Base-by-base conservation (phyloP, 2,797 vertebrate species). In the Aeoliscus strigatus region DNA sequence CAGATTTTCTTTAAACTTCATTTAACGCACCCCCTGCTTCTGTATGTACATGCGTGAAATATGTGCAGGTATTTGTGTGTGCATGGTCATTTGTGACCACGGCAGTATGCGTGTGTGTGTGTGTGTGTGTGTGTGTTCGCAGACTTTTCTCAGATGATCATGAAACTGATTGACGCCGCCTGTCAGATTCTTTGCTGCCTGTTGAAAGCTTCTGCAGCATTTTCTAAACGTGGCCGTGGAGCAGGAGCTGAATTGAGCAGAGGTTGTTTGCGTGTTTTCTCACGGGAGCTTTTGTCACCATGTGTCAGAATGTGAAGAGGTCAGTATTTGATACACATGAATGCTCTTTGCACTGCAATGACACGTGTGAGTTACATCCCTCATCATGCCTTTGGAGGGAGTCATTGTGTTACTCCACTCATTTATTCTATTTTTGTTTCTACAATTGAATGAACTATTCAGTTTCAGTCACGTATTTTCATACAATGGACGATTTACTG, bases 111-210 rank as follows among this genome's bases (percentile, higher is more conserved):
- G n/a, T n/a, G 25, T 24, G 24, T 65, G 35, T 33, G n/a, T 40
- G 32, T 40, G n/a, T 12, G 9, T 21, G 3, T 21, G 18, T 21
- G 18, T 6, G 6, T 21, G 18, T 6, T 21, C 18, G 6, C 18
- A 21, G 18, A 28, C 35, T 39, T 4, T 11, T 11, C 38, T 27
- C 50, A 30, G 31, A 53, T n/a, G 23, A n/a, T 53, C 43, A 67
- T 24, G 23, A 36, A 44, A 50, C 1, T 45, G 70, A 72, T 36
- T 61, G 61, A 78, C 66, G 14, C 38, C 9, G 51, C 27, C 54
- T 46, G 36, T 35, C 51, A 13, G 14, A 3, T 13, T 30, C 28
- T 58, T 15, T 27, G 35, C 39, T 48, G 58, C 45, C 61, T 66
- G 66, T 39, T 72, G 27, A 26, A 32, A 59, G 56, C 29, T 34